Conservation (phyloP, 2,797 vertebrate genomes). For the Oryzias sinensis region DNA sequence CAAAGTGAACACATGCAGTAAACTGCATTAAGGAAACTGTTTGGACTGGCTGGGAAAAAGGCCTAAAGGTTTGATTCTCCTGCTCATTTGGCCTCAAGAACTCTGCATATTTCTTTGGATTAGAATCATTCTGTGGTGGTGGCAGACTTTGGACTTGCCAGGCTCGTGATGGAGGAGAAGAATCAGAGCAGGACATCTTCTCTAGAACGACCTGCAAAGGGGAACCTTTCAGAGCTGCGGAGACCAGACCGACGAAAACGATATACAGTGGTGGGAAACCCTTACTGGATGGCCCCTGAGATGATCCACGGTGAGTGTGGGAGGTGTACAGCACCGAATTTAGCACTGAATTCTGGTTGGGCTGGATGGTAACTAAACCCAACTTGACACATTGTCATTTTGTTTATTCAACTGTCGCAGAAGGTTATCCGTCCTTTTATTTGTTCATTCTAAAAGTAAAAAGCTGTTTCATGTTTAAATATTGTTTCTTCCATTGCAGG, state of each 20-base stretch:
- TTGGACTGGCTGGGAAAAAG: too few relatives aligned
- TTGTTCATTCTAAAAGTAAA: too few relatives aligned
- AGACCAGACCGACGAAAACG: conserved; percentile 89
- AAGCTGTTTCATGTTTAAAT: too few relatives aligned
- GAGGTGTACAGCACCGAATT: too few relatives aligned
- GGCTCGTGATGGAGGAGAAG: conserved; percentile 87
- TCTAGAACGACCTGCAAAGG: conserved; percentile 56
- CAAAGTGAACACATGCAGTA: too few relatives aligned
- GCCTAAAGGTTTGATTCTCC: background rate
- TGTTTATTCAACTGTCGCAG: too few relatives aligned
- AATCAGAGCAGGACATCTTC: conserved; percentile 61
- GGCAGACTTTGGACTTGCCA: conserved; percentile 93
- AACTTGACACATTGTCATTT: background rate
- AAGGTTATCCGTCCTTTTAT: too few relatives aligned
- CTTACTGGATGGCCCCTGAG: conserved; percentile 99
- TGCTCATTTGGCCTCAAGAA: background rate
- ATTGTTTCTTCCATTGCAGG: conserved; percentile 71
- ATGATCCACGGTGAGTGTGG: conserved; percentile 90
- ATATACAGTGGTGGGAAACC: conserved; percentile 97
- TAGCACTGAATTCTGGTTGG: conserved; percentile 1
- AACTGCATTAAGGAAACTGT: too few relatives aligned
- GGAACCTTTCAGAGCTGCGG: conserved; percentile 79
- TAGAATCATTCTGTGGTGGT: conserved; percentile 95
- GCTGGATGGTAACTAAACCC: background rate
- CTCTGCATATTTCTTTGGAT: background rate